Percentiles rank a stretch among this genome's conserved stretches.
These are phyloP conservation scores for Phoeniculus purpureus DNA, from an alignment of 2,797 vertebrate genomes.

Conservation along the genomic window DNA sequence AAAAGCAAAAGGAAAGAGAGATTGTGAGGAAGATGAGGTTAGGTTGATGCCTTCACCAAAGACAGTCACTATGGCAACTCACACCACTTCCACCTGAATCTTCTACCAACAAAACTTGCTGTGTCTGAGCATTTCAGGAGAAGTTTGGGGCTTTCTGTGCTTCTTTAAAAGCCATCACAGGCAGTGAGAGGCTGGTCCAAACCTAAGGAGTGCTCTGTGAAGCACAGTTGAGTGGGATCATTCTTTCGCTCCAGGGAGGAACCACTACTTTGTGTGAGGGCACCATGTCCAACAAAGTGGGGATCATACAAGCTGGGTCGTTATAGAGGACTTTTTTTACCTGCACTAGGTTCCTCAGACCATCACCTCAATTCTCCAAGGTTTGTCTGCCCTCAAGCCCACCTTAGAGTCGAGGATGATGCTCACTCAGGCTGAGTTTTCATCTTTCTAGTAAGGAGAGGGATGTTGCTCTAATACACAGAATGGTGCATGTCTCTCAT, in stretches of 20 bases:
- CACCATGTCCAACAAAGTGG: rapidly evolving
- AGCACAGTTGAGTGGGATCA: background rate
- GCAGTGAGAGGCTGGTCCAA: background rate
- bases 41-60: background rate
- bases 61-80: background rate
- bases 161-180: background rate
- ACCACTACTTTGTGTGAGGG: background rate
- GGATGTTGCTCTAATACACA: rapidly evolving
- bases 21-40: background rate
- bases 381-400: background rate
- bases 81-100: background rate
- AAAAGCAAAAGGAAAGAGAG: background rate
- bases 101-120: background rate
- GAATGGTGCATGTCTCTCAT: background rate
- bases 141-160: rapidly evolving
- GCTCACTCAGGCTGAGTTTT: background rate
- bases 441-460: background rate
- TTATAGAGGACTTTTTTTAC: background rate
- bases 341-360: background rate
- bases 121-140: background rate
- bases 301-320: background rate
- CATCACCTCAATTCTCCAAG: background rate
- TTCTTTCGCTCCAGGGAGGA: rapidly evolving
- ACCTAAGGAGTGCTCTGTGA: background rate
- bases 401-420: background rate